Evolutionary conservation across 2,113 vertebrate genomes (phyloP), one percentile per base, ranked within the genome.

Genomic region (Ellobius talpinus): DNA sequence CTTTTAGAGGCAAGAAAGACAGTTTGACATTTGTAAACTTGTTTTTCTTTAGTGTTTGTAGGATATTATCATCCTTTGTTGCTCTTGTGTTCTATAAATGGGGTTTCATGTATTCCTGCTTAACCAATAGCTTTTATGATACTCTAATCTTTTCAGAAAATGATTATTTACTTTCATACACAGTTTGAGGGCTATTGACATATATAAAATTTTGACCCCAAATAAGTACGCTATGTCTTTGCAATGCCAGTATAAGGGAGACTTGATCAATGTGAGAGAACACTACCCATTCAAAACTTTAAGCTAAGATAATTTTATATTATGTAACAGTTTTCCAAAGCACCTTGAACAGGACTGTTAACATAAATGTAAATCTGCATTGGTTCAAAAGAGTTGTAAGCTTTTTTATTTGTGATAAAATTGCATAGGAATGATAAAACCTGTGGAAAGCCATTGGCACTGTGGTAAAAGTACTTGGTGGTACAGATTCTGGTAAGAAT

Each of bases 401-500:
- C 61, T 76, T 97, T 97, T 96, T 96, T 81, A 82, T 90, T 94
- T 45, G 26, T 90, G 58, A 74, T 87, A 96, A 89, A 81, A 77
- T 76, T 50, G 79, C 73, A 16, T 92, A 95, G 61, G 52, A 93
- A 79, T 79, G 73, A 31, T 42, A 84, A 73, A 47, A 21, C 76
- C 84, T 65, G 12, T 91, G 65, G 42, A 79, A 96, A 93, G 68
- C 29, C n/a, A 39, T 87, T 78, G 50, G 65, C 74, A 45, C 33
- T 79, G 45, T 68, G 90, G 70, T 66, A 94, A 66, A 90, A 70
- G 55, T n/a, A 61, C 50, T 87, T 77, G 47, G 50, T 84, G 70
- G 36, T 94, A 92, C 31, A 79, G 39, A 93, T 70, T 90, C 50
- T 94, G 87, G 39, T 89, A 23, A 93, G 97, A 98, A 98, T 66